Percentiles rank a stretch among this genome's conserved stretches.
phyloP scores from a whole-genome alignment of 2,888 invertebrate species.

The Branchipolynoe longqiensis region DNA sequence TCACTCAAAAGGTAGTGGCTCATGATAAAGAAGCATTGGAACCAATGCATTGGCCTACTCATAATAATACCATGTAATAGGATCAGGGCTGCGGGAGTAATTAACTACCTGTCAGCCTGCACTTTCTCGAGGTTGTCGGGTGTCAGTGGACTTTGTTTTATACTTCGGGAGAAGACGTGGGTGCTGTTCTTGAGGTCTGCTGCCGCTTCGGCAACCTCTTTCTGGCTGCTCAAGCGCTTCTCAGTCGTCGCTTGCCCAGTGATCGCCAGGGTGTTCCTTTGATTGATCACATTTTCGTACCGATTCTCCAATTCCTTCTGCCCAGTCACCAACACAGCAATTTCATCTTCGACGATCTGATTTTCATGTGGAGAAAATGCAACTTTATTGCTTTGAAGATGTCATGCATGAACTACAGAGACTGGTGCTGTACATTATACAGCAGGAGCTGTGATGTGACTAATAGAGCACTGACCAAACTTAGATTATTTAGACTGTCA shows the following conservation, averaged over 20 bases:
- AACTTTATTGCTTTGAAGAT: too few species aligned
- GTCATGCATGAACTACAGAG: too few species aligned
- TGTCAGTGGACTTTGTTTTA: constrained; percentile 80
- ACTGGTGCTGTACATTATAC: background rate
- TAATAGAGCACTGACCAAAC: too few species aligned
- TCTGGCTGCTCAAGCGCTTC: constrained; percentile 71
- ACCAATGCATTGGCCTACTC: too few species aligned
- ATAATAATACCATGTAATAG: too few species aligned
- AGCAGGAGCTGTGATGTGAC: too few species aligned
- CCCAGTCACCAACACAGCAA: constrained; percentile 74
- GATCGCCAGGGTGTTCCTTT: constrained; percentile 71
- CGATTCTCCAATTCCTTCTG: constrained; percentile 77
- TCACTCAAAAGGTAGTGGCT: too few species aligned
- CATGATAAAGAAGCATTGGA: too few species aligned
- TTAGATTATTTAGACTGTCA: too few species aligned
- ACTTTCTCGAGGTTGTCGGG: constrained; percentile 79
- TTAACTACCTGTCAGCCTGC: constrained; percentile 78
- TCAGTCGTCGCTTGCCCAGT: constrained; percentile 71
- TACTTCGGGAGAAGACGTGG: constrained; percentile 77
- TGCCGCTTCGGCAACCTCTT: constrained; percentile 72
- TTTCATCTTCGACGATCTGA: constrained; percentile 78
- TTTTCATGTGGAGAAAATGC: too few species aligned
- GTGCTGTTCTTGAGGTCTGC: constrained; percentile 78
- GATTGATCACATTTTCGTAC: constrained; percentile 77
- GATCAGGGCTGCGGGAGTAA: too few species aligned